Evolutionary conservation across 2,888 invertebrate genomes (phyloP).

Genomic region (Mythimna ferrago): DNA sequence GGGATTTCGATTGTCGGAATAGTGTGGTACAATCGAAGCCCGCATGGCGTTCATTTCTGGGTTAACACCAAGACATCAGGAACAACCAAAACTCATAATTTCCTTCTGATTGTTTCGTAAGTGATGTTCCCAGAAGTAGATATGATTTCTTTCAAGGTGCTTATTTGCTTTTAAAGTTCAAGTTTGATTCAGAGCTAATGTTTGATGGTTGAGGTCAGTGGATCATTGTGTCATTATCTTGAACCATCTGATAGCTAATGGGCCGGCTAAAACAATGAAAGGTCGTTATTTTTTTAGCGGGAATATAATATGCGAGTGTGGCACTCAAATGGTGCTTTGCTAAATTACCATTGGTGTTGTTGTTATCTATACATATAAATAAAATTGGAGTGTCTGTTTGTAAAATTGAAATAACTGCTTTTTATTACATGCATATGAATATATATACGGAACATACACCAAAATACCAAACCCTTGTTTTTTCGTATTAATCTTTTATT

Average conservation of each 20-base stretch:
- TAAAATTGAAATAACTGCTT: no score
- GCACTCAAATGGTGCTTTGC: no score
- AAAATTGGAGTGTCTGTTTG: no score
- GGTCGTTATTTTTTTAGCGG: background rate
- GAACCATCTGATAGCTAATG: slow-evolving; percentile 11
- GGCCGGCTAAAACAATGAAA: slow-evolving; percentile 5
- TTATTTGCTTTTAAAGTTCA: slow-evolving; percentile 53
- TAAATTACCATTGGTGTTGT: background rate
- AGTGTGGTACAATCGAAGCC: no score
- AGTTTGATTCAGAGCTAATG: slow-evolving; percentile 35
- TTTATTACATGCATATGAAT: no score
- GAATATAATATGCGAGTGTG: no score
- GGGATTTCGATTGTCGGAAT: no score
- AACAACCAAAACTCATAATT: slow-evolving; percentile 40
- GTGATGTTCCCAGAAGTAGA: slow-evolving; percentile 40
- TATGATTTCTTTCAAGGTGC: slow-evolving; percentile 34
- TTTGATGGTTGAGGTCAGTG: slow-evolving; percentile 14
- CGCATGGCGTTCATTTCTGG: slow-evolving; percentile 39
- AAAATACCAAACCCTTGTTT: no score
- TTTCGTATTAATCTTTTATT: no score
- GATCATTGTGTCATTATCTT: slow-evolving; percentile 29
- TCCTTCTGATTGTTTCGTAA: slow-evolving; percentile 46
- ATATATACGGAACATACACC: no score
- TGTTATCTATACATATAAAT: no score
- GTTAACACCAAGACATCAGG: slow-evolving; percentile 25